Percentiles rank a stretch among this genome's conserved stretches.
phyloP scores from a whole-genome alignment of 2,888 invertebrate genomes.

The Baccha elongata region DNA sequence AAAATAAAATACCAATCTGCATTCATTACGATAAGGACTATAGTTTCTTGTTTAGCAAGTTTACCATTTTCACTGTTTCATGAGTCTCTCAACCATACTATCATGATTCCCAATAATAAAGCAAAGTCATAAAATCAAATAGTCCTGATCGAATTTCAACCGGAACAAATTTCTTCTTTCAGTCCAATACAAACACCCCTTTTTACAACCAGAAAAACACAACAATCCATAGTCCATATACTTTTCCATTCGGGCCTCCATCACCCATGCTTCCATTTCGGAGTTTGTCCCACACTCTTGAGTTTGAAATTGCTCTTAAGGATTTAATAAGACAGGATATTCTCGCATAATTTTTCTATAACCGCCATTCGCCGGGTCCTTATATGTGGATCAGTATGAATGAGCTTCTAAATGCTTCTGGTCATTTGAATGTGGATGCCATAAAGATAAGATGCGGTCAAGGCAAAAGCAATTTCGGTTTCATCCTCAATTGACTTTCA shows the following conservation, averaged over 20 bases:
- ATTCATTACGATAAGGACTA: conserved; percentile 70
- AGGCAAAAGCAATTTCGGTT: conserved; percentile 75
- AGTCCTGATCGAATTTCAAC: conserved; percentile 73
- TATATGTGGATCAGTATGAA: conserved; percentile 75
- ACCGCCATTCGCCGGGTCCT: conserved; percentile 72
- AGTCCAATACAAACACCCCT: conserved; percentile 50
- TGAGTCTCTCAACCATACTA: conserved; percentile 24
- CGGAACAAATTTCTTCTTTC: conserved; percentile 68
- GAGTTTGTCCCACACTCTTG: conserved; percentile 40
- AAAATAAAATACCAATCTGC: conserved; percentile 68
- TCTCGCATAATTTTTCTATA: conserved; percentile 76
- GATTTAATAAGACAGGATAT: conserved; percentile 75
- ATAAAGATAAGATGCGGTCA: conserved; percentile 77
- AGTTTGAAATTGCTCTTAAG: conserved; percentile 64
- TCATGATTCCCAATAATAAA: conserved; percentile 50
- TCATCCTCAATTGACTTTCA: conserved; percentile 76
- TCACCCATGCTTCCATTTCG: conserved; percentile 46
- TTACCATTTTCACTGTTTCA: conserved; percentile 19
- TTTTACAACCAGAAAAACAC: conserved; percentile 18
- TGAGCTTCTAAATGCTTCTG: conserved; percentile 70
- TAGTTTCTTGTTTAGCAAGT: conserved; percentile 55
- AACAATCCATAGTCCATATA: conserved; percentile 12
- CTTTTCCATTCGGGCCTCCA: background rate
- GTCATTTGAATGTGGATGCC: conserved; percentile 76
- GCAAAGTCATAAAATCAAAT: conserved; percentile 71